Conservation (phyloP, 2,797 vertebrate genomes). For the Hyperoplus immaculatus region DNA sequence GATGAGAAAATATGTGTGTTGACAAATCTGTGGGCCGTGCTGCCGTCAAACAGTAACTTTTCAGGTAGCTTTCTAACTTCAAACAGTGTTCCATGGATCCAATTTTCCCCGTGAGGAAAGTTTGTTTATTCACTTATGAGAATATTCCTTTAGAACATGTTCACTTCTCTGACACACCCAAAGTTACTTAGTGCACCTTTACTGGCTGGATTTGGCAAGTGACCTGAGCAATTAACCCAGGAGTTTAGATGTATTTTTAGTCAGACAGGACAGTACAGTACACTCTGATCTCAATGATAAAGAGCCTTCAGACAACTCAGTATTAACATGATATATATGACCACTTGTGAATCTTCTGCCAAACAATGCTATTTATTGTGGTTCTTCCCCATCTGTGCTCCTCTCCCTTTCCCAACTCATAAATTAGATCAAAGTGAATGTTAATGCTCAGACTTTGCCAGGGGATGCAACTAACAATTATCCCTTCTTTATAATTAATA, state of each 20-base stretch:
- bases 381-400: constrained; percentile 18
- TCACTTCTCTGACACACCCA: too few relatives aligned
- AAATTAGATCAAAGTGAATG: constrained; percentile 38
- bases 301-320: constrained; percentile 10
- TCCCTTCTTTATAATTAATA: neutral
- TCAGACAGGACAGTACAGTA: constrained; percentile 29
- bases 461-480: neutral
- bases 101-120: too few relatives aligned
- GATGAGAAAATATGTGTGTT: too few relatives aligned
- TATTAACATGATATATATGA: constrained; percentile 43
- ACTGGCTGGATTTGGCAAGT: constrained; percentile 59
- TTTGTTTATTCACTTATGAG: too few relatives aligned
- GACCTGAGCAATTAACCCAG: constrained; percentile 59
- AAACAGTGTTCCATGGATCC: too few relatives aligned
- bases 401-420: constrained; percentile 25
- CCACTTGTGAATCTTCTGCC: constrained; percentile 43
- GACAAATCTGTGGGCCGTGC: too few relatives aligned
- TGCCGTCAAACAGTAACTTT: too few relatives aligned
- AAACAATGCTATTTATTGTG: constrained; percentile 33
- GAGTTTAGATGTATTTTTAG: constrained; percentile 43
- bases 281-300: constrained; percentile 52
- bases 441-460: too few relatives aligned
- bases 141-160: too few relatives aligned
- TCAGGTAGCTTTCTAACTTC: too few relatives aligned
- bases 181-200: too few relatives aligned